These are phyloP conservation scores for Percopsis omiscomaycus DNA, from an alignment of 2,797 vertebrate genomes.

Conservation along the genomic window DNA sequence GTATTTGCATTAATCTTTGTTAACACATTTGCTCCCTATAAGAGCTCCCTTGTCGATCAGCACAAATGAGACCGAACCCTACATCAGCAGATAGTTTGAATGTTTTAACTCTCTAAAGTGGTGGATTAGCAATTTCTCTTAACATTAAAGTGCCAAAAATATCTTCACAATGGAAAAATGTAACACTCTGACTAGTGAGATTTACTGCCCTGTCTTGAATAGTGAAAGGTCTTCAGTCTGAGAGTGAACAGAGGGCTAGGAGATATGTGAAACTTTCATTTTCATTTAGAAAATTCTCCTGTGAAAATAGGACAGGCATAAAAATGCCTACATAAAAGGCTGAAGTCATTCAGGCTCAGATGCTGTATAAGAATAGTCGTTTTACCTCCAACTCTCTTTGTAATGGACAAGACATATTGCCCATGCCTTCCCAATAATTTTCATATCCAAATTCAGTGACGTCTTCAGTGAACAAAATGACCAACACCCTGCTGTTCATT, in stretches of 20 bases:
- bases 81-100: conserved; percentile 12
- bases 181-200: conserved; percentile 35
- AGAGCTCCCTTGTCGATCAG: conserved; percentile 7
- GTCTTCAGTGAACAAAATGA: no score
- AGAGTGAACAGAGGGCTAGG: conserved; percentile 30
- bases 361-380: conserved; percentile 21
- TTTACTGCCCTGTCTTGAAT: conserved; percentile 49
- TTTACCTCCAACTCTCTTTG: not conserved
- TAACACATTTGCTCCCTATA: not conserved
- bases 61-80: not conserved
- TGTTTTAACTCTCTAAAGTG: conserved; percentile 22
- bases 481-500: no score
- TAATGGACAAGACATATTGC: no score
- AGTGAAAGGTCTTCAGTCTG: conserved; percentile 31
- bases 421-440: no score
- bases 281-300: conserved; percentile 35
- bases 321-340: conserved; percentile 51
- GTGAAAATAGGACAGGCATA: conserved; percentile 26
- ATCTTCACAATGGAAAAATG: conserved; percentile 31
- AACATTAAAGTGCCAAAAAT: conserved; percentile 43
- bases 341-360: conserved; percentile 17
- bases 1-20: not conserved
- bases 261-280: conserved; percentile 45
- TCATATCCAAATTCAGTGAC: no score
- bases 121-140: conserved; percentile 25